Evolutionary conservation across 2,797 vertebrate species (phyloP), one percentile per base, ranked within the genome.

Genomic region (Bucorvus abyssinicus): DNA sequence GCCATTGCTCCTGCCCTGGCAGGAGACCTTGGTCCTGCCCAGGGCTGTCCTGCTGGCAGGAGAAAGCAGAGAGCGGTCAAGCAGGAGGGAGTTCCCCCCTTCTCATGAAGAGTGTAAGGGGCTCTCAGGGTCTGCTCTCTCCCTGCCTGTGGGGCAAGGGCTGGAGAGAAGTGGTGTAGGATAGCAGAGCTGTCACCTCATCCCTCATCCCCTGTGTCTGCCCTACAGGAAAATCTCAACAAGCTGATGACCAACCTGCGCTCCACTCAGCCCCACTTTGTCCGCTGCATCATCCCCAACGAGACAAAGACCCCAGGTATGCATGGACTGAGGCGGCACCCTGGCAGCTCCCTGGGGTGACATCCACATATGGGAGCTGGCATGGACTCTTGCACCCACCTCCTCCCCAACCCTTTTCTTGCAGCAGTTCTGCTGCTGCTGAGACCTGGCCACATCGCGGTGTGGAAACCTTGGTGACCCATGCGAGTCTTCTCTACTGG

Each of bases 221-320:
- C 56, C 69, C 81, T 93, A 30, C 98, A 99, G 99, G 99, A 99
- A 95, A 99, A 99, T 87, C 98, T 99, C 65, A 99, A 99, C 96
- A 99, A 99, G 95, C 97, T 99, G 95, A 99, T 99, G 99, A 98
- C 98, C 26, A 99, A 99, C 93, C 98, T 99, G 60, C 98, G 98
- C 95, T 98, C 98, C 95, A 99, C 99, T 17, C 98, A 99, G 96
- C 99, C 99, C 82, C 99, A 99, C 97, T 99, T 99, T 21, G 99
- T 99, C 53, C 98, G 99, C 81, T 99, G 99, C 97, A 99, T 99
- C 92, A 99, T 99, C 90, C 99, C 99, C 79, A 99, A 99, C 2
- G 98, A 99, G 97, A 97, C 97, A 76, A 99, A 99, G 97, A 99
- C 96, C 78, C 98, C 99, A 98, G 99, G 99, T 99, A 98, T 11